Conservation (phyloP, 2,888 invertebrate genomes). For the Drosophila setosimentum region DNA sequence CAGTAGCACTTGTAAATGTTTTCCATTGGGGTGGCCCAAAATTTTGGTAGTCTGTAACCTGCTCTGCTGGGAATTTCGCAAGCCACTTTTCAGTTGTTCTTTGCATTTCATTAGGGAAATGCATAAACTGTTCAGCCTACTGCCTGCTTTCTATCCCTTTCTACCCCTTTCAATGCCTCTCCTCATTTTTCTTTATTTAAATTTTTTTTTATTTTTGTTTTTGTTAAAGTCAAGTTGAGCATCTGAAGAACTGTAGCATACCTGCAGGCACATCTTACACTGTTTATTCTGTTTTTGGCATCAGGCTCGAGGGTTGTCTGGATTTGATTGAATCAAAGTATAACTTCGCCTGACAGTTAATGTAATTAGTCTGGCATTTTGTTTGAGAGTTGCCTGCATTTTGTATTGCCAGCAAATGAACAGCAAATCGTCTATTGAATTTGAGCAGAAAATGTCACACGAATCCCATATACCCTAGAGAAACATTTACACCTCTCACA, state of each 20-base stretch:
- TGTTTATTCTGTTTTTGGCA: slow-evolving; percentile 1
- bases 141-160: background rate
- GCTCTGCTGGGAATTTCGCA: slow-evolving; percentile 28
- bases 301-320: slow-evolving; percentile 24
- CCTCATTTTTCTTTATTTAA: background rate
- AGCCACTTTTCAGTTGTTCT: slow-evolving; percentile 50
- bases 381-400: slow-evolving; percentile 16
- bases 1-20: slow-evolving; percentile 51
- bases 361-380: slow-evolving; percentile 60
- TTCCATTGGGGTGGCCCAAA: slow-evolving; percentile 26
- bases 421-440: background rate
- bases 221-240: slow-evolving; percentile 17
- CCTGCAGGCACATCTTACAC: slow-evolving; percentile 8
- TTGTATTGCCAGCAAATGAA: background rate
- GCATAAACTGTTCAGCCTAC: slow-evolving; percentile 52
- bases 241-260: slow-evolving; percentile 49
- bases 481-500: background rate
- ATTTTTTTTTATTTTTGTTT: background rate
- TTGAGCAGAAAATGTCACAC: background rate
- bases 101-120: slow-evolving; percentile 72
- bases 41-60: slow-evolving; percentile 29
- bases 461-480: background rate
- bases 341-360: slow-evolving; percentile 50
- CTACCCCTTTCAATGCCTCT: background rate
- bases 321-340: slow-evolving; percentile 50